Evolutionary conservation across 2,888 invertebrate species (phyloP), one percentile per base, ranked within the genome.

Genomic region (Philopedon plagiatum): DNA sequence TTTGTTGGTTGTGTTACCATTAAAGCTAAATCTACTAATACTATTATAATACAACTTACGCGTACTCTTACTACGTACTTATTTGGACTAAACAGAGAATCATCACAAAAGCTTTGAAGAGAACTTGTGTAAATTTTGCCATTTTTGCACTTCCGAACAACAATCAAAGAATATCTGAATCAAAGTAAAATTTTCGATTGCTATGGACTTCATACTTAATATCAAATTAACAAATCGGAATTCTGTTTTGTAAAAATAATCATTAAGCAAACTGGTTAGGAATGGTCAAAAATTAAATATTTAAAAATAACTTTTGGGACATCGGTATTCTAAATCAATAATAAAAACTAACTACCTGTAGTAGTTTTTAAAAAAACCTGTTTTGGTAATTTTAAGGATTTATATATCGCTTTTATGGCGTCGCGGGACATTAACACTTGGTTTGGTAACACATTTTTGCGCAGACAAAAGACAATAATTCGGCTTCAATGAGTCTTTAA

Each of bases 191-290:
- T 2, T 21, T 41, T 9, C 23, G 5, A 26, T 8, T 1, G 2
- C 7, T 26, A 19, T 23, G 13, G 21, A 23, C 41, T 58, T 26
- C 41, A 58, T 58, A 58, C 13, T 15, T 13, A 58, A 39, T 29
- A 26, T 57, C 39, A 34, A 34, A 18, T 56, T 2, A 8, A 5
- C 13, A 13, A 39, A 39, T 32, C 37, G 5, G n/a, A 39, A 57
- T 15, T 7, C 9, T 58, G 15, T 39, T 58, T 23, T 0, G 18
- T 5, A 2, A 26, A 26, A 41, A 58, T 54, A 13, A 13, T 7
- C 26, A 37, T 57, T 57, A 57, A 7, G n/a, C 0, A 41, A 58
- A 58, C 58, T 41, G 26, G 58, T 58, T 26, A 13, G 3, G 15
- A 58, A 58, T n/a, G 4, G 58, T 15, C 41, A 37, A 58, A 23